These are phyloP conservation scores for Achlya flavicornis DNA, from an alignment of 2,888 invertebrate genomes.

Conservation along the genomic window DNA sequence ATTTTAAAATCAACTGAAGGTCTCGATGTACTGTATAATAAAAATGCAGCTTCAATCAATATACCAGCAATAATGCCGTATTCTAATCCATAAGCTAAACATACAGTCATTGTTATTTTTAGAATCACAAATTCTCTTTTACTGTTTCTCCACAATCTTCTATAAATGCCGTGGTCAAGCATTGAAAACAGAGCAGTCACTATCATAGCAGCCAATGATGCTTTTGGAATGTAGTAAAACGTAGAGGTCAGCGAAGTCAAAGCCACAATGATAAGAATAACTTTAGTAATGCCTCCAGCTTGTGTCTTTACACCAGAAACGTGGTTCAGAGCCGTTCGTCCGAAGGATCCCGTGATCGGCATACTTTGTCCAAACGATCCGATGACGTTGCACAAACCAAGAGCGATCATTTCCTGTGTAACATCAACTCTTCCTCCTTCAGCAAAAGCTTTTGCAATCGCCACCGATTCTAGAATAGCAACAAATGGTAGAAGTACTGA, in stretches of 20 bases:
- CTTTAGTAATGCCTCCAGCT: constrained; percentile 91
- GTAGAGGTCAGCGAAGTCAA: constrained; percentile 91
- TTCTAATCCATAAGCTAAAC: constrained; percentile 63
- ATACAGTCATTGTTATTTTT: constrained; percentile 53
- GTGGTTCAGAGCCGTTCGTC: constrained; percentile 94
- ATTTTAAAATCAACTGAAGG: constrained; percentile 52
- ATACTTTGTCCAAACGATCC: constrained; percentile 94
- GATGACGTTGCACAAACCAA: constrained; percentile 92
- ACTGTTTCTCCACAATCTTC: constrained; percentile 90
- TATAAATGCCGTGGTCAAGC: constrained; percentile 86
- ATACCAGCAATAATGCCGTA: constrained; percentile 71
- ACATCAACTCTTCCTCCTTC: constrained; percentile 91
- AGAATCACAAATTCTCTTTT: constrained; percentile 78
- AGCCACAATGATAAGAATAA: constrained; percentile 89
- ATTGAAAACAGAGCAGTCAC: constrained; percentile 95
- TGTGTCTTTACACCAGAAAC: constrained; percentile 95
- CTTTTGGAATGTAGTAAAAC: constrained; percentile 93
- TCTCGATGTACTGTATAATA: constrained; percentile 63
- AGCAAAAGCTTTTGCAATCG: constrained; percentile 90
- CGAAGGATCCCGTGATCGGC: constrained; percentile 94
- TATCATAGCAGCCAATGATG: constrained; percentile 94
- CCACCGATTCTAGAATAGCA: constrained; percentile 88
- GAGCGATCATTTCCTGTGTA: constrained; percentile 95
- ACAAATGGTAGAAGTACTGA: constrained; percentile 87
- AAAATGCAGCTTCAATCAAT: constrained; percentile 57